phyloP scores from a whole-genome alignment of 2,797 vertebrate species.

The Sitta carolinensis region DNA sequence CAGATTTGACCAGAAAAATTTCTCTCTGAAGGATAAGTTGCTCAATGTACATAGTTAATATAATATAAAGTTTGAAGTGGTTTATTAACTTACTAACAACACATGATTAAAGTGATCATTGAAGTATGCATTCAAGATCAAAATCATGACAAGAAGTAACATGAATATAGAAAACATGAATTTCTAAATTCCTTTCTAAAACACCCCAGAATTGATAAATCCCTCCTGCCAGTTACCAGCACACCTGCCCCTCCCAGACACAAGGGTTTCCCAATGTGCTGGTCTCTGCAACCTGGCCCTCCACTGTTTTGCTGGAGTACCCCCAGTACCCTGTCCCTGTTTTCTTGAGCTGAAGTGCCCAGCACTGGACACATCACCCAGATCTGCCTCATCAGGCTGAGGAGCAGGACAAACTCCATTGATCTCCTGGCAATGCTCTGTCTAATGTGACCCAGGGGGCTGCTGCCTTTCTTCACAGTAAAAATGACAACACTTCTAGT shows the following conservation, averaged over 20 bases:
- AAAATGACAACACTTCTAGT: background rate
- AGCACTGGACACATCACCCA: background rate
- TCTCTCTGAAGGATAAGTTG: background rate
- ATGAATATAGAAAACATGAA: background rate
- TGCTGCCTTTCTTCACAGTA: background rate
- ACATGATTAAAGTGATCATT: background rate
- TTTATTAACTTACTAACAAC: background rate
- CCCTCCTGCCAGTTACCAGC: background rate
- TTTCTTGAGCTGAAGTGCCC: background rate
- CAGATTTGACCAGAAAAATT: background rate
- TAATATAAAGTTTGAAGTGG: background rate
- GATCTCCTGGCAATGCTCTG: background rate
- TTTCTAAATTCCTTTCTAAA: background rate
- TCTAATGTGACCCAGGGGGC: background rate
- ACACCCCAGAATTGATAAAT: background rate
- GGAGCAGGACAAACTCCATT: background rate
- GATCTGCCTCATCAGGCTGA: background rate
- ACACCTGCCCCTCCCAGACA: background rate
- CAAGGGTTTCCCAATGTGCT: accelerated
- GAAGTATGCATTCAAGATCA: background rate
- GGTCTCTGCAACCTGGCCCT: background rate
- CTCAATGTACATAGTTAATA: background rate
- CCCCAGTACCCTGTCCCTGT: background rate
- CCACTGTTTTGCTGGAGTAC: background rate
- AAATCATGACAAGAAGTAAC: background rate